Conservation (phyloP, 2,797 vertebrate genomes). For the Gambusia yucatana region DNA sequence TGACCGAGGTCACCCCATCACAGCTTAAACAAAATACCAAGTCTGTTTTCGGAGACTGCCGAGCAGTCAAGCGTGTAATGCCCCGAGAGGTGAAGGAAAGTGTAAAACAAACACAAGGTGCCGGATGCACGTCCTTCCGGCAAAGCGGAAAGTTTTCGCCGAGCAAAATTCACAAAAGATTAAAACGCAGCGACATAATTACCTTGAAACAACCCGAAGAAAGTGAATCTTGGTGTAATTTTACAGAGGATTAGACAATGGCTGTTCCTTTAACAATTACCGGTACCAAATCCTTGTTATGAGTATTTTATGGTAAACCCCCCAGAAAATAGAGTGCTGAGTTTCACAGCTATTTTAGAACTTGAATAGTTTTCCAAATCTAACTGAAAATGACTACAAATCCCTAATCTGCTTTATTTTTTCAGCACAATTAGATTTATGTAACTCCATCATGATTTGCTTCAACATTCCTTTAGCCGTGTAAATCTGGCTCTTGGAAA, state of each 20-base stretch:
- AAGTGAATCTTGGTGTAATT: background rate
- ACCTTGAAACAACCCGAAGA: background rate
- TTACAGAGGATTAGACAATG: background rate
- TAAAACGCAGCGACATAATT: background rate
- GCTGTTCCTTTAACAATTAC: background rate
- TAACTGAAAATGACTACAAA: background rate
- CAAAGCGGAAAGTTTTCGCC: background rate
- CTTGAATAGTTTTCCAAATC: background rate
- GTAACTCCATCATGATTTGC: background rate
- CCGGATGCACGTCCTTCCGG: background rate
- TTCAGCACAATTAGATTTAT: background rate
- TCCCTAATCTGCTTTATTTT: background rate
- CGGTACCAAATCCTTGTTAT: background rate
- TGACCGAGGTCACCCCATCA: background rate
- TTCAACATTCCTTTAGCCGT: background rate
- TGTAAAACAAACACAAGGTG: slow-evolving; percentile 1
- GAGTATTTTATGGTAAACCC: background rate
- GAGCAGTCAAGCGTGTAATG: slow-evolving; percentile 3
- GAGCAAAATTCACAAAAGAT: background rate
- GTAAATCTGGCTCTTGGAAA: background rate
- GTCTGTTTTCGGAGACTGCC: background rate
- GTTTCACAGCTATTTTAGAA: background rate
- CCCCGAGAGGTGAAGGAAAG: background rate
- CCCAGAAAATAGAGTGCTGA: background rate
- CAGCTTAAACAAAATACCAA: background rate